Base-by-base conservation (phyloP, 2,888 invertebrate species). In the Amphipyra berbera region DNA sequence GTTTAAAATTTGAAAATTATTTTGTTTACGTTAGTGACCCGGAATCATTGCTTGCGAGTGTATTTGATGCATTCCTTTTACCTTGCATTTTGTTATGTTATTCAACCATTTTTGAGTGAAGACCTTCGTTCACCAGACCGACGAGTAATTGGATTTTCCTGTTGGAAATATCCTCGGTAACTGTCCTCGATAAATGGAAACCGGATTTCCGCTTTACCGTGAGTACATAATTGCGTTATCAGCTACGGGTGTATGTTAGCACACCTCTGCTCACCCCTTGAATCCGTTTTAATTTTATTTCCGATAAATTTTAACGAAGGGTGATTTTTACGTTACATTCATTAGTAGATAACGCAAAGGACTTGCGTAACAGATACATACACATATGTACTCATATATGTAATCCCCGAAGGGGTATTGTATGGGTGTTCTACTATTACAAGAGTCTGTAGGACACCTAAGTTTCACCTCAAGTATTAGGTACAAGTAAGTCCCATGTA, bases 81-180 rank as follows among this genome's bases (percentile, higher is more conserved):
- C 30, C 30, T 30, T 6, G 30, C 30, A 30, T 30, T 30, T 30
- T 30, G 37, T 4, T 37, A 8, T 3, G n/a, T n/a, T n/a, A n/a
- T n/a, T n/a, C 10, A 5, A 48, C 6, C 15, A 27, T 27, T 12
- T 38, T 38, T 37, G 12, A 38, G 37, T 8, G n/a, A 10, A 14
- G 30, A 27, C 27, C 12, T 27, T 12, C 8, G 44, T 67, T 13
- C 48, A 57, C 45, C 61, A 40, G 48, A 66, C 55, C 9, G 45
- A 13, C 2, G n/a, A 60, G 55, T 71, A 61, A 69, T 71, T 61
- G 61, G 40, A 47, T 69, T 69, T 66, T n/a, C 48, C 45, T 53
- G 50, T 65, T 55, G 44, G 50, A 56, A 68, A 65, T 61, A 53
- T 45, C 6, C 53, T 45, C 38, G 48, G 48, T 56, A 71, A 15